Evolutionary conservation across 2,888 invertebrate genomes (phyloP), one percentile per base, ranked within the genome.

Genomic region (Arenicola marina): DNA sequence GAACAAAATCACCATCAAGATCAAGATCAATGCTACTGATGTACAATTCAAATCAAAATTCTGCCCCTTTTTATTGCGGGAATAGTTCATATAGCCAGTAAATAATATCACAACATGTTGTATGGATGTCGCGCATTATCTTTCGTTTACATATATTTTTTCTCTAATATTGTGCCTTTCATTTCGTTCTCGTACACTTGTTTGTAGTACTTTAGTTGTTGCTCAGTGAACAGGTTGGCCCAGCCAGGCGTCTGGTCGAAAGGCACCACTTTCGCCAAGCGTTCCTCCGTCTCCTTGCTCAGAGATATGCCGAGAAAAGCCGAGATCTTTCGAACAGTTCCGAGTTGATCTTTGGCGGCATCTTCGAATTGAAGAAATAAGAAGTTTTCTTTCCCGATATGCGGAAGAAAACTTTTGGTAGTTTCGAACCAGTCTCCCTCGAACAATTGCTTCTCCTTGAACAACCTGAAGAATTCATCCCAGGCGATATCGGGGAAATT

Each of bases 371-470:
- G 7, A 11, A 53, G 32, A 11, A 53, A 31, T 11, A 53, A 15
- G 15, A 53, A 7, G 33, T 53, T 53, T 11, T 7, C 31, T 11
- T 11, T 7, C 15, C 33, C 33, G 15, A 32, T 24, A 24, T 18
- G 11, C 7, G 53, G 32, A 15, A 53, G 53, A 28, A 28, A 53
- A 24, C 53, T 32, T 32, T 31, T 7, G 11, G 31, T 31, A 11
- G 15, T 28, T 11, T 53, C 53, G 24, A 53, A 53, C 53, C 53
- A 53, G 24, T 53, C 53, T 7, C 53, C 53, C 24, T 53, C 53
- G 33, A 28, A 53, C 7, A 53, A 24, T 24, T 53, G 53, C 32
- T 24, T 15, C 4, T 7, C 53, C 24, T 53, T 53, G 53, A 53
- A 53, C 31, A 53, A 15, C 7, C 32, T 32, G 31, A 53, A 53